Evolutionary conservation across 92 coral and sea anemone genomes (phyloP), one percentile per base, ranked within the genome.

Genomic region (Epizoanthus scotinus): DNA sequence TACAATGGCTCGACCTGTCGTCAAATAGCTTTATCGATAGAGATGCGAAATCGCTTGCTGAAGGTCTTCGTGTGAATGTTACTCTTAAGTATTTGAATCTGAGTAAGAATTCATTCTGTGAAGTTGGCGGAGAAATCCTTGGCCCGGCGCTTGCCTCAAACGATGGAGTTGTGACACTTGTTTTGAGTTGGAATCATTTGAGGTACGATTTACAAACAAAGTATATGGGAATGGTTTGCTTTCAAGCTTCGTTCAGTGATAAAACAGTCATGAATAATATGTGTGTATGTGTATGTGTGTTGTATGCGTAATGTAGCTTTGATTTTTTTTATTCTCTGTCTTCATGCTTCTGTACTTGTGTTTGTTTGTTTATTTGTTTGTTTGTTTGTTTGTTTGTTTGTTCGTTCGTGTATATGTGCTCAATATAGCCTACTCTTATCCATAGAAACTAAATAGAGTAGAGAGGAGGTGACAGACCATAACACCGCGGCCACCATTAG

Each of bases 121-220:
- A 89, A 73, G 27, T 73, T 14, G 93, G 93, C 1, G 97, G 93
- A 22, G 87, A 92, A 78, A 54, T 84, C 18, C 56, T 92, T 54
- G 93, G 94, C 10, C 91, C 85, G 0, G 91, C 89, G 21, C 61
- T 90, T 22, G 93, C 86, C 22, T 83, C 67, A 12, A 92, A 89
- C 24, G 82, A 86, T 52, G 66, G 89, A 0, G 31, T 92, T 2
- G 87, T 68, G 5, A 69, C 73, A 6, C 77, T 91, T n/a, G 77
- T 86, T 27, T 81, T 91, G 66, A 91, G 96, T 42, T 91, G 96
- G 96, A 91, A 91, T 79, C 93, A 91, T 31, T 61, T 91, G 67
- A 59, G 96, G 81, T 75, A 59, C 26, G 68, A 58, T 25, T 68
- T 0, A 68, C 42, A 42, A 18, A 38, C 28, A n/a, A 24, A 63